Base-by-base conservation (phyloP, 2,113 vertebrate genomes). In the Grammomys surdaster region DNA sequence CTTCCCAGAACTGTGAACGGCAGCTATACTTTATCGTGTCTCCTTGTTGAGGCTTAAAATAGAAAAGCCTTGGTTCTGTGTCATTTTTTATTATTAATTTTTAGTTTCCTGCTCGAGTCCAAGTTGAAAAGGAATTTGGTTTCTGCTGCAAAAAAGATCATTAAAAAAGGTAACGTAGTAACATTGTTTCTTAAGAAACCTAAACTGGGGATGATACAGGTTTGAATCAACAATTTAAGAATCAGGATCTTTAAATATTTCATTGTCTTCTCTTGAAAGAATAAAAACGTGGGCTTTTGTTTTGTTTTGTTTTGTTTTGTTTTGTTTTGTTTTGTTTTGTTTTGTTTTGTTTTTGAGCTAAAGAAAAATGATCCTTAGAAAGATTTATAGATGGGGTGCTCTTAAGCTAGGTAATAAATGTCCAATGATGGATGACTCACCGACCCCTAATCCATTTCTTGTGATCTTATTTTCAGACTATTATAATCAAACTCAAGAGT, bases 141-240 rank as follows among this genome's bases (percentile, higher is more conserved):
- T 94, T 96, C 93, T 96, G 40, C 90, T 95, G 17, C 90, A 97
- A 70, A 75, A 92, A 95, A 93, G 93, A 97, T 96, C 90, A 98
- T 87, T 97, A 97, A 94, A 91, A 4, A 13, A 97, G 98, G 98
- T 98, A 98, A 98, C 97, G 95, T 73, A 88, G 67, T 40, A 90
- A 48, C 24, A 67, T 67, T 73, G 16, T 95, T 17, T 86, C 17
- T 75, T 28, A 72, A 26, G 24, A 93, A 95, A 54, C 60, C 60
- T 91, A 56, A 93, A 88, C 6, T 46, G 85, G 19, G 3, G 36
- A 82, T 89, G 28, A 60, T 86, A 89, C 16, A 24, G 36, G 77
- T 69, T 88, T 93, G 48, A 94, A 93, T 86, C 90, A 88, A 94
- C 95, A 85, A 76, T 96, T 94, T 77, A 94, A 69, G 43, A 96